These are phyloP conservation scores for Eustalomyia histrio DNA, from an alignment of 2,888 invertebrate species.

Conservation along the genomic window DNA sequence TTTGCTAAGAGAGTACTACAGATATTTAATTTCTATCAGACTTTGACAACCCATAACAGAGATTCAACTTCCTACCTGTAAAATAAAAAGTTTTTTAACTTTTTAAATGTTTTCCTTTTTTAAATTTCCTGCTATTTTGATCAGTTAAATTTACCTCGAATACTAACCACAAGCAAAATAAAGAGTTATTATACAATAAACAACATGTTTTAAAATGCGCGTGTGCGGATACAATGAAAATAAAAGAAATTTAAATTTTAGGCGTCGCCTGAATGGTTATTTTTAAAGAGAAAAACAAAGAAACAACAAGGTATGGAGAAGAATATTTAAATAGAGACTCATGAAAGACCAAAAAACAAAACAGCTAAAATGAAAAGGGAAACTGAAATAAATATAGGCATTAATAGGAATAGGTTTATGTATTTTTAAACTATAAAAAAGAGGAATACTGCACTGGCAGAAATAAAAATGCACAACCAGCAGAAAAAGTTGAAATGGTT, in stretches of 20 bases:
- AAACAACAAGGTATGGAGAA: background rate
- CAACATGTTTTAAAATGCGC: background rate
- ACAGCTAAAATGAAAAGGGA: background rate
- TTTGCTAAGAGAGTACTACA: too few relatives aligned
- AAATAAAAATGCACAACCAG: too few relatives aligned
- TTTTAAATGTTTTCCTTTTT: too few relatives aligned
- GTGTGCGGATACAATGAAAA: background rate
- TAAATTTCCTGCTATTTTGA: too few relatives aligned
- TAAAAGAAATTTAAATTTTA: constrained; percentile 11
- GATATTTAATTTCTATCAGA: too few relatives aligned
- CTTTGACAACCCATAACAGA: too few relatives aligned
- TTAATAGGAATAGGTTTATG: background rate
- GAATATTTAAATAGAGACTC: constrained; percentile 2
- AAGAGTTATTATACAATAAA: background rate
- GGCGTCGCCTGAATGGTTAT: constrained; percentile 7
- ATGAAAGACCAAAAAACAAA: background rate
- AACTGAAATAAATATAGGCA: constrained; percentile 27
- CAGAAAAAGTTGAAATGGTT: too few relatives aligned
- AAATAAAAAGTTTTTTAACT: too few relatives aligned
- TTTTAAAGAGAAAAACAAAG: background rate
- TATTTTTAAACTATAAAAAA: too few relatives aligned
- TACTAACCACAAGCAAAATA: background rate
- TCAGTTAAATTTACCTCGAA: too few relatives aligned
- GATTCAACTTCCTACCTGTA: too few relatives aligned
- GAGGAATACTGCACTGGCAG: too few relatives aligned